phyloP scores from a whole-genome alignment of 2,113 vertebrate genomes.

The Coreoperca whiteheadi region DNA sequence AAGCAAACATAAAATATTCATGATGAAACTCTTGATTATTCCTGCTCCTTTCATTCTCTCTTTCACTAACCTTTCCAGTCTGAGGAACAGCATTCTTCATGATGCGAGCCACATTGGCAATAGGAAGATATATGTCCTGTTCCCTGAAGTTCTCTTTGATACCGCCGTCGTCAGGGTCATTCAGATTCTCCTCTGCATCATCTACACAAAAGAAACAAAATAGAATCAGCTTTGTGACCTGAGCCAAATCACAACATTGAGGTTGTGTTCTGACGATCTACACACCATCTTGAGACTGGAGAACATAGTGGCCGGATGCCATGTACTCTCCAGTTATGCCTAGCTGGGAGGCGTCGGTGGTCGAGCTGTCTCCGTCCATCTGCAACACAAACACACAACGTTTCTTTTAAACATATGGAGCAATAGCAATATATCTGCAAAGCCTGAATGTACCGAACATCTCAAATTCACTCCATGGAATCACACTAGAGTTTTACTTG shows the following conservation, averaged over 20 bases:
- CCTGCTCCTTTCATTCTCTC: no score
- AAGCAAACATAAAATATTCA: neutral
- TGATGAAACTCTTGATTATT: neutral
- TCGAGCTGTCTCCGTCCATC: constrained; percentile 98
- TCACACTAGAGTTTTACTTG: neutral
- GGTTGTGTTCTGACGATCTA: neutral
- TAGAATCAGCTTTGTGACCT: neutral
- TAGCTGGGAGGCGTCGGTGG: constrained; percentile 96
- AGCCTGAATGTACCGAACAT: neutral
- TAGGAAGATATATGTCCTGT: constrained; percentile 99
- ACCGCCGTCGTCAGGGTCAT: constrained; percentile 95
- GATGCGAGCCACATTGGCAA: constrained; percentile 98
- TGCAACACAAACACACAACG: constrained; percentile 63
- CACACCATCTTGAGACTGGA: constrained; percentile 94
- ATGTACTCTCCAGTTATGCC: constrained; percentile 97
- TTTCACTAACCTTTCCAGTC: constrained; percentile 92
- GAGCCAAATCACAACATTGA: neutral
- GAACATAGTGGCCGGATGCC: constrained; percentile 93
- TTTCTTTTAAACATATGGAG: neutral
- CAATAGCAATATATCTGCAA: neutral
- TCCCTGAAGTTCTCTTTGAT: constrained; percentile 98
- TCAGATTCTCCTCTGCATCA: constrained; percentile 92
- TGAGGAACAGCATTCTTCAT: constrained; percentile 99
- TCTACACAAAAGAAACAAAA: constrained; percentile 64
- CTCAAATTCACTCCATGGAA: neutral